Evolutionary conservation across 2,797 vertebrate genomes (phyloP), one percentile per base, ranked within the genome.

Genomic region (Chrosomus eos): DNA sequence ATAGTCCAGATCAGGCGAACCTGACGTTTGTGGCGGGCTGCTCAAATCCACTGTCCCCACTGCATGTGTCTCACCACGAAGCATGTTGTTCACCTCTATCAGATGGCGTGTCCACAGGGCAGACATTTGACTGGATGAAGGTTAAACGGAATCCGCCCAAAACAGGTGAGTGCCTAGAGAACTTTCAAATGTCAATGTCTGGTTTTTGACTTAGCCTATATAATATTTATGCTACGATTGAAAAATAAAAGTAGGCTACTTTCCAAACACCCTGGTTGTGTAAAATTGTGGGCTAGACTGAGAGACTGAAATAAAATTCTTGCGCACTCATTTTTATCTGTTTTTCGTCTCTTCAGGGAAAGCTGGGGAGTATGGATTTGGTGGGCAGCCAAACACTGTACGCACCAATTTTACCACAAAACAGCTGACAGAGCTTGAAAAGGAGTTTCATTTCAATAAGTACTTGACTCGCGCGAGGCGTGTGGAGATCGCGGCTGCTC

Each of bases 61-160:
- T 97, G 71, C 97, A 98, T 86, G 92, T 94, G 28, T 94, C 92
- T 66, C 97, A 97, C 90, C 94, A 96, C 90, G 97, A 98, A 87
- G 92, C 94, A 40, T 95, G 97, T 85, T 97, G 96, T 74, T 98
- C 97, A 19, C 97, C 97, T 66, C 91, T 96, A 74, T 93, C 96
- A 14, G 98, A 98, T 78, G 94, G 95, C 7, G 94, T 95, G 28
- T 93, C 96, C 64, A 94, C 96, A 75, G 95, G 97, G 7, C 98
- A 99, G 91, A 99, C 98, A 66, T 99, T 99, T 92, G 98, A 99
- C 95, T 99, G 98, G 98, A 99, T 99, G 98, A 99, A 98, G 94
- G 98, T 99, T 67, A 99, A 99, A 93, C 95, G 98, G 92, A 99
- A 98, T 78, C 98, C 98, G 83, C 98, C 98, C 60, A 99, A 99